A percentile compares a stretch with the other conserved stretches of the same genome.
Conservation (phyloP, 2,888 invertebrate genomes). For the Mechanitis messenoides region DNA sequence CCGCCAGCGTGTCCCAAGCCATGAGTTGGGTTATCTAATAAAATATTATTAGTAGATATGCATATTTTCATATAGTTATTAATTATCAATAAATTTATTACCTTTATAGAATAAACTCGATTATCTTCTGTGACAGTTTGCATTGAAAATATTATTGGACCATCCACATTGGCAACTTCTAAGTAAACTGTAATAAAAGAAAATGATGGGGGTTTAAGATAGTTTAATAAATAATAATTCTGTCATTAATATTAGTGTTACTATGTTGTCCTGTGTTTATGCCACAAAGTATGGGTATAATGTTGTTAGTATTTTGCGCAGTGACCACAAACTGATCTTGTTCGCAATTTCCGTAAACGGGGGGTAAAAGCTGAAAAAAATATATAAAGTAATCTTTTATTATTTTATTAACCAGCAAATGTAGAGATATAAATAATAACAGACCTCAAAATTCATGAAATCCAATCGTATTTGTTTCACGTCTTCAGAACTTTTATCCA, state of each 20-base stretch:
- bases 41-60: background rate
- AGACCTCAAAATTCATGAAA: conserved; percentile 82
- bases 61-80: background rate
- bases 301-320: conserved; percentile 82
- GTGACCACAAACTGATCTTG: conserved; percentile 82
- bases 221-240: background rate
- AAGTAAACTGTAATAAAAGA: conserved; percentile 78
- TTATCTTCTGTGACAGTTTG: conserved; percentile 74
- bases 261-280: conserved; percentile 86
- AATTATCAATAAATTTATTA: conserved; percentile 38
- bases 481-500: conserved; percentile 77
- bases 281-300: conserved; percentile 84
- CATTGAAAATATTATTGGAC: conserved; percentile 80
- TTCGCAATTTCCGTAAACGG: conserved; percentile 81
- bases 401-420: background rate
- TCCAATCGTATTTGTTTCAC: conserved; percentile 83
- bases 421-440: conserved; percentile 14
- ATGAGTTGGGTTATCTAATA: conserved; percentile 63
- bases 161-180: conserved; percentile 79
- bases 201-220: background rate
- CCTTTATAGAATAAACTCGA: conserved; percentile 80
- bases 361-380: conserved; percentile 77
- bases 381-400: background rate
- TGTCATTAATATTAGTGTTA: conserved; percentile 48
- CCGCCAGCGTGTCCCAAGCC: conserved; percentile 46